These are phyloP conservation scores for Zophobas morio DNA, from an alignment of 1,140 invertebrate genomes.

Conservation along the genomic window DNA sequence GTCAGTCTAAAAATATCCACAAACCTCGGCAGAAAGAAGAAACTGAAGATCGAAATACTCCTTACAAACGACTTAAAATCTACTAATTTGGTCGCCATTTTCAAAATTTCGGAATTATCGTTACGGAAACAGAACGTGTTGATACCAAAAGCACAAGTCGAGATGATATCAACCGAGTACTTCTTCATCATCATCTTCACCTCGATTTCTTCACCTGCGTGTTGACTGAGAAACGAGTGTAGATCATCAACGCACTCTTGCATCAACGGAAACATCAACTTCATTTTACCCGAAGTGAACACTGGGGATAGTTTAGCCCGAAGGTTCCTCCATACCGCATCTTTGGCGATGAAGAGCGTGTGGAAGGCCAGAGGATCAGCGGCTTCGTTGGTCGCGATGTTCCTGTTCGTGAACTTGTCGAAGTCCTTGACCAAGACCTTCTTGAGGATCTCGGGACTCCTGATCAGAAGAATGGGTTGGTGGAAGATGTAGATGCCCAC, in stretches of 20 bases:
- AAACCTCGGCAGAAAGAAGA: conserved; percentile 56
- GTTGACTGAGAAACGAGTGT: conserved; percentile 17
- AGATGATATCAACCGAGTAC: conserved; percentile 51
- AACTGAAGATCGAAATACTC: conserved; percentile 46
- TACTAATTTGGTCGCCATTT: conserved; percentile 43
- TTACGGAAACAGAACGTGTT: conserved; percentile 45
- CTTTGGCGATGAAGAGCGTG: conserved; percentile 45
- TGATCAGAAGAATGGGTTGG: conserved; percentile 61
- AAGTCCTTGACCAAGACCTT: conserved; percentile 64
- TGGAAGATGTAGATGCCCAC: conserved; percentile 67
- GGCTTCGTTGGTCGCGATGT: conserved; percentile 21
- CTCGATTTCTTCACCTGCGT: conserved; percentile 7
- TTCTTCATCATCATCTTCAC: conserved; percentile 33
- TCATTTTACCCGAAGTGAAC: conserved; percentile 53
- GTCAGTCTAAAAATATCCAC: conserved; percentile 53
- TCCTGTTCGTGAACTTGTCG: conserved; percentile 45
- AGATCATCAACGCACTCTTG: conserved; percentile 47
- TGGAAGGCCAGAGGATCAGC: conserved; percentile 38
- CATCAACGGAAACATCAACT: conserved; percentile 52
- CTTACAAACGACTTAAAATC: conserved; percentile 28
- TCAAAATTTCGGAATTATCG: conserved; percentile 42
- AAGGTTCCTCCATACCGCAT: conserved; percentile 45
- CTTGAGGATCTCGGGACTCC: conserved; percentile 69
- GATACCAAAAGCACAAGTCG: conserved; percentile 51
- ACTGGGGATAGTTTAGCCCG: conserved; percentile 46